Conservation (phyloP, 2,113 vertebrate genomes). For the Anoplopoma fimbria region DNA sequence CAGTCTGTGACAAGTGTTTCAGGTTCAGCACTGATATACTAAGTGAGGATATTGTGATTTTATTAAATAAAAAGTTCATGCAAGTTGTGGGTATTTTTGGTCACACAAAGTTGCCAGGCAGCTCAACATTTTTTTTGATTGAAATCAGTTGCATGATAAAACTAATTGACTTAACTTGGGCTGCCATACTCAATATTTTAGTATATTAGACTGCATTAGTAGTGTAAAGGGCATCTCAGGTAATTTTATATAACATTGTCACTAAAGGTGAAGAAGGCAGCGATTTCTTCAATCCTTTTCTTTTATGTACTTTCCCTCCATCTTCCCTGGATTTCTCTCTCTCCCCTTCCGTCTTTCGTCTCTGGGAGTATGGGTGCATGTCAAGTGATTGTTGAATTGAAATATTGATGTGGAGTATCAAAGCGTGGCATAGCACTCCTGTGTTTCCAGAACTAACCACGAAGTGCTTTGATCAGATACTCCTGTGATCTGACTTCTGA, state of each 20-base stretch:
- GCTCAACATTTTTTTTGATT: background rate
- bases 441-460: conserved; percentile 88
- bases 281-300: conserved; percentile 58
- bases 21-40: background rate
- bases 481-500: conserved; percentile 90
- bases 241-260: conserved; percentile 36
- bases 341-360: conserved; percentile 80
- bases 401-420: conserved; percentile 91
- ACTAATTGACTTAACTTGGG: background rate
- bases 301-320: conserved; percentile 57
- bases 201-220: background rate
- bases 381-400: conserved; percentile 89
- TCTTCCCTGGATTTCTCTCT: conserved; percentile 57
- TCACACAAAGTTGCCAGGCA: background rate
- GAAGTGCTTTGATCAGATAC: conserved; percentile 87
- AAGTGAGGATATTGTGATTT: conserved; percentile 11
- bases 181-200: background rate
- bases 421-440: conserved; percentile 86
- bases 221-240: conserved; percentile 11
- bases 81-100: background rate
- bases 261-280: conserved; percentile 60
- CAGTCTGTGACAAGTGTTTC: conserved; percentile 63
- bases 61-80: background rate
- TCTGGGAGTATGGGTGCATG: conserved; percentile 85
- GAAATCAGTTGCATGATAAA: conserved; percentile 10